phyloP scores from a whole-genome alignment of 2,113 vertebrate genomes.

The Hippocampus guttulatus region DNA sequence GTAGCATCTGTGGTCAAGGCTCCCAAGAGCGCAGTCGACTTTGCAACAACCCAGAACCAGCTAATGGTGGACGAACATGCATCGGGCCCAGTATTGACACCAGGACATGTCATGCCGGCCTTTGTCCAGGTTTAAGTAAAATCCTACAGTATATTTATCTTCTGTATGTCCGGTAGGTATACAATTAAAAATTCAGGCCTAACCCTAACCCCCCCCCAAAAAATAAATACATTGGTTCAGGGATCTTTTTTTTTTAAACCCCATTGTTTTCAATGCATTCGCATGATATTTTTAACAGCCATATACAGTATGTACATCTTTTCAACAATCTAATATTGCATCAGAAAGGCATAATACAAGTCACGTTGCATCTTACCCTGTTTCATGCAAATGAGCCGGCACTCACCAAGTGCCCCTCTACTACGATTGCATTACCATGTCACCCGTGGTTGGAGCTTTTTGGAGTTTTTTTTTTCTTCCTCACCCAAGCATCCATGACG shows the following conservation, averaged over 20 bases:
- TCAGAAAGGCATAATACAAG: neutral
- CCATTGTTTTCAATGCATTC: too few relatives aligned
- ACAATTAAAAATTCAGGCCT: neutral
- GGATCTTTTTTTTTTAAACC: too few relatives aligned
- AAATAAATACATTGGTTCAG: neutral
- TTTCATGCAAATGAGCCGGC: neutral
- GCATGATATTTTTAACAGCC: too few relatives aligned
- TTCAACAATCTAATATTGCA: neutral
- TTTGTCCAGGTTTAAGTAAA: conserved; percentile 70
- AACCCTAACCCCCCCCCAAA: too few relatives aligned
- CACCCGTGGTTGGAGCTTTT: neutral
- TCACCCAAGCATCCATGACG: neutral
- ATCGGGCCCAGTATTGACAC: conserved; percentile 65
- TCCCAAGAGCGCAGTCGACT: conserved; percentile 70
- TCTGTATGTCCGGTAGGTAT: neutral
- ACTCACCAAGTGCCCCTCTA: too few relatives aligned
- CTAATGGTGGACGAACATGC: conserved; percentile 70
- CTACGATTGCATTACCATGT: neutral
- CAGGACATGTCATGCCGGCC: conserved; percentile 66
- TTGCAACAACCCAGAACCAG: conserved; percentile 74
- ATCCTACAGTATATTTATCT: neutral
- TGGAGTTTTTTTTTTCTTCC: neutral
- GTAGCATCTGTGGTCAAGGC: conserved; percentile 73
- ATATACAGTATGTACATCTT: too few relatives aligned
- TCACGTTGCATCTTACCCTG: neutral